Base-by-base conservation (phyloP, 2,113 vertebrate genomes). In the Acrocephalus kingi region DNA sequence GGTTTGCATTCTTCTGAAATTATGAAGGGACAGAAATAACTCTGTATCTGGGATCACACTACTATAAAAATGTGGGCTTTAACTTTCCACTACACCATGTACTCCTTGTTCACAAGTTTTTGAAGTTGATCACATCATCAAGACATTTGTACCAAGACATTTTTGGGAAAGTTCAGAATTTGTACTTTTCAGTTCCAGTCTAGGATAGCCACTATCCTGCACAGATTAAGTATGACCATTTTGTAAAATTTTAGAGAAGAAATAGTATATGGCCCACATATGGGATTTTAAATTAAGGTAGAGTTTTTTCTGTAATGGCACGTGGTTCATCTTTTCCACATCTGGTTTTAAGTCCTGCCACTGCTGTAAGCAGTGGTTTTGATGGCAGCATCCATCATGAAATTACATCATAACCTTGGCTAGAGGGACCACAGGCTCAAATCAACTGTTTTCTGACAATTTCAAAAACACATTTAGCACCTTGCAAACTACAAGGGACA, bases 261-360 rank as follows among this genome's bases (percentile, higher is more conserved):
- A 93, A 58, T 4, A 31, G 16, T 28, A 43, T 7, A 80, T 6
- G 33, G 8, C 2, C 7, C 84, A 49, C 6, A 67, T 21, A 59
- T 0, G 0, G 7, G 17, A 6, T 3, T 71, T 77, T 43, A 58
- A 73, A 63, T 27, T 18, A 55, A 43, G 10, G 4, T 13, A 11
- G 5, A 0, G 1, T 30, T 64, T 64, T 16, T 61, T 17, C 13
- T 51, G 9, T n/a, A 82, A 59, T 6, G 15, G 10, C 11, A 82
- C 2, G 21, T 55, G 43, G 37, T n/a, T 80, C 22, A 21, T 18
- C 19, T 89, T 86, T 85, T 72, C 22, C 15, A 24, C 27, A 13
- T 52, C 13, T 30, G 12, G 22, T 71, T 81, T 87, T 43, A 72
- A 35, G 43, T 25, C 33, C 15, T 81, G 18, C 7, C n/a, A 51